Base-by-base conservation (phyloP, 2,113 vertebrate genomes). In the Amphiprion percula region DNA sequence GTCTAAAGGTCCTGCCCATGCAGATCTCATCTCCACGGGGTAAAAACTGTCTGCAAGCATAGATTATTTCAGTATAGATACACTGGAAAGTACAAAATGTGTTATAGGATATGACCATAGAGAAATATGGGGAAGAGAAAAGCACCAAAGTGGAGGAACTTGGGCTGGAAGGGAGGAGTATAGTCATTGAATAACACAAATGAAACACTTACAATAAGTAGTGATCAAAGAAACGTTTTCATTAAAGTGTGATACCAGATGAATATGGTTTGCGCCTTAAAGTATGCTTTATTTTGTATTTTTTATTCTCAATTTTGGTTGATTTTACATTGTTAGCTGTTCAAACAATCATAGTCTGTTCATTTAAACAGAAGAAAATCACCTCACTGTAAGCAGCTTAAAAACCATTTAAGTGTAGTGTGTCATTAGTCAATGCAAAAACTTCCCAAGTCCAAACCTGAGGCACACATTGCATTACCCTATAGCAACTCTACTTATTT, bases 1-100 rank as follows among this genome's bases (percentile, higher is more conserved):
- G 59, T 73, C 63, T 74, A 67, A 86, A 62, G 73, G 81, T 76
- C 83, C 26, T 9, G 60, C 14, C 49, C 16, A 26, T 70, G 60
- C 16, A 10, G 62, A 73, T 66, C 71, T 23, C n/a, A 49, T 74
- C 65, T 79, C n/a, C 46, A 44, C 30, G 37, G 82, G 77, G 28
- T 50, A 19, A 62, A 77, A 64, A 30, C 37, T 75, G 53, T 50
- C 26, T 61, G 55, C n/a, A 65, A 59, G 14, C 0, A 2, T 41
- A 24, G 39, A 28, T 52, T 47, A 71, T 70, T 37, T 26, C n/a
- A 54, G 39, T n/a, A 41, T 6, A 4, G 16, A 76, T 47, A 5
- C n/a, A 58, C 7, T 59, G n/a, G 26, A 67, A 50, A 39, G 16
- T 14, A 14, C 23, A 49, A 50, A 4, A 67, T 54, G 5, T 80